phyloP scores from a whole-genome alignment of 1,140 invertebrate species.

The Dufourea novaeangliae region DNA sequence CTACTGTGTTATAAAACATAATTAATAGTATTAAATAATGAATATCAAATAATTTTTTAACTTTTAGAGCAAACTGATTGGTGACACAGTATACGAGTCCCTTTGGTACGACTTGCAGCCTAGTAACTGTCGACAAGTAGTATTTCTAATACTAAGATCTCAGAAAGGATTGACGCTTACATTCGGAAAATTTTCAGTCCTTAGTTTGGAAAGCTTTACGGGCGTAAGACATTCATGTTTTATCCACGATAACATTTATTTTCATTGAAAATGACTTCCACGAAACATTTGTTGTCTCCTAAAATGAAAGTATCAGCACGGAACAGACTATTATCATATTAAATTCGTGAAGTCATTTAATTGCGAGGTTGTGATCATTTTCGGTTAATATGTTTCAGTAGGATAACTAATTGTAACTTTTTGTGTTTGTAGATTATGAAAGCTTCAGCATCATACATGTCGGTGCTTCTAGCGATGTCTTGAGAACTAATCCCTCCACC shows the following conservation, averaged over 20 bases:
- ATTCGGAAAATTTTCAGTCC: constrained; percentile 51
- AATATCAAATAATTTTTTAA: background rate
- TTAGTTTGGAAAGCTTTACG: constrained; percentile 53
- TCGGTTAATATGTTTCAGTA: background rate
- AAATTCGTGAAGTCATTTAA: no score
- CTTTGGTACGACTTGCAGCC: constrained; percentile 52
- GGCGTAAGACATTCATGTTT: constrained; percentile 36
- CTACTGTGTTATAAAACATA: no score
- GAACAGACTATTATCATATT: no score
- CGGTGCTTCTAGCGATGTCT: background rate
- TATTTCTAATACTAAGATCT: constrained; percentile 49
- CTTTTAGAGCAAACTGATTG: constrained; percentile 50
- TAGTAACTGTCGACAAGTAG: constrained; percentile 36
- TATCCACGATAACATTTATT: background rate
- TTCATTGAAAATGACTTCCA: background rate
- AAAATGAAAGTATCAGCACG: background rate
- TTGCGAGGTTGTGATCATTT: background rate
- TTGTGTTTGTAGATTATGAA: background rate
- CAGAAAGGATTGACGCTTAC: constrained; percentile 52
- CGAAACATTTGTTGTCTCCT: background rate
- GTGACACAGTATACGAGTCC: constrained; percentile 41
- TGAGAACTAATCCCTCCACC: background rate
- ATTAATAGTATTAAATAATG: background rate
- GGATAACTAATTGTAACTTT: background rate
- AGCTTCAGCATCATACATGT: background rate